These are phyloP conservation scores for Microcebus lehilahytsara DNA, from an alignment of 2,113 vertebrate species.

Conservation along the genomic window DNA sequence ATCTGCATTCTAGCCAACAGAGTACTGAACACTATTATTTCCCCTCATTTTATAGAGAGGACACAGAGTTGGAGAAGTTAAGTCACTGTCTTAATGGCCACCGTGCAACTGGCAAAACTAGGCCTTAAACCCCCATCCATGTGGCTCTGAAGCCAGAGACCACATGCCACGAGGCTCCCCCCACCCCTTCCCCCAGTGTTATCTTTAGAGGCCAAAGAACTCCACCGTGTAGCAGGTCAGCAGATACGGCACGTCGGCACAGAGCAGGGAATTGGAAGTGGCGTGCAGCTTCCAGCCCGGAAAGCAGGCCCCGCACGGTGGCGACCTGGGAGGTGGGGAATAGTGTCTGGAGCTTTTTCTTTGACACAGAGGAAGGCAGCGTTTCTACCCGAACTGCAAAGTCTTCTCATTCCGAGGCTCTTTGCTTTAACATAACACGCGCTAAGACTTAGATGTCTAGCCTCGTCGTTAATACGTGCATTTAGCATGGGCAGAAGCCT, in stretches of 20 bases:
- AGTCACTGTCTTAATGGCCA: neutral
- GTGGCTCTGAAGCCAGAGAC: neutral
- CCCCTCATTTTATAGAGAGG: neutral
- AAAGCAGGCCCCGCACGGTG: rapidly evolving
- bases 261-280: neutral
- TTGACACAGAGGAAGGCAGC: neutral
- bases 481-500: conserved; percentile 9
- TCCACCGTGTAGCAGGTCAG: rapidly evolving
- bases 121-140: neutral
- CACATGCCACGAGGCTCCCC: rapidly evolving
- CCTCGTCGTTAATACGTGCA: neutral
- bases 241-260: neutral
- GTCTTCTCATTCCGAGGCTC: neutral
- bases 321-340: neutral
- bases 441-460: conserved; percentile 12
- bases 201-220: neutral
- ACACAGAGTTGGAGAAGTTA: neutral
- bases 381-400: neutral
- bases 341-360: neutral
- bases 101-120: neutral
- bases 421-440: neutral
- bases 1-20: neutral
- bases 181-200: rapidly evolving
- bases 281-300: rapidly evolving
- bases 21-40: neutral